phyloP scores from a whole-genome alignment of 2,797 vertebrate species.

The Melanotaenia parkinsoni region DNA sequence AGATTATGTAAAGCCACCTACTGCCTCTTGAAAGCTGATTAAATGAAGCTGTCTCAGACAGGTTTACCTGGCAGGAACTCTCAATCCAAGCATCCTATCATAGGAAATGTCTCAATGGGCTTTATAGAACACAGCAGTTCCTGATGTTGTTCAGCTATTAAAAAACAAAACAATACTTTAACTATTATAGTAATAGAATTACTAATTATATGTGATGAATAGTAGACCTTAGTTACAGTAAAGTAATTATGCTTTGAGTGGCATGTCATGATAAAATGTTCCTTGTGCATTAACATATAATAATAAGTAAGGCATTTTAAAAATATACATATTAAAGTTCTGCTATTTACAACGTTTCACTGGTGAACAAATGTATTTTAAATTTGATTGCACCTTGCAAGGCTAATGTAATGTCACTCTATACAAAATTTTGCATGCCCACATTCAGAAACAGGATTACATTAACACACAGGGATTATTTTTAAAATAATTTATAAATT shows the following conservation, averaged over 20 bases:
- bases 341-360: too few relatives aligned
- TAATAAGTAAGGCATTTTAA: background rate
- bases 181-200: background rate
- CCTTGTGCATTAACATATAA: background rate
- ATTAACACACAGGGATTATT: too few relatives aligned
- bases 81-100: background rate
- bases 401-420: too few relatives aligned
- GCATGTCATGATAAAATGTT: background rate
- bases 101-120: background rate
- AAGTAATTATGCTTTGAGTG: too few relatives aligned
- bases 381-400: too few relatives aligned
- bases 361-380: background rate
- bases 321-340: too few relatives aligned
- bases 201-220: background rate
- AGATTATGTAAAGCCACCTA: constrained; percentile 68
- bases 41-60: constrained; percentile 44
- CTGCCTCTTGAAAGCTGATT: constrained; percentile 69
- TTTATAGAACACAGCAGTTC: background rate
- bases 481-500: too few relatives aligned
- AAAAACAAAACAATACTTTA: background rate
- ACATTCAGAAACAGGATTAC: too few relatives aligned
- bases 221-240: background rate
- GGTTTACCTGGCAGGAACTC: constrained; percentile 15
- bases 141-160: background rate
- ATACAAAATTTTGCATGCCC: too few relatives aligned